These are phyloP conservation scores for Habropoda laboriosa DNA, from an alignment of 1,140 invertebrate species.

Conservation along the genomic window DNA sequence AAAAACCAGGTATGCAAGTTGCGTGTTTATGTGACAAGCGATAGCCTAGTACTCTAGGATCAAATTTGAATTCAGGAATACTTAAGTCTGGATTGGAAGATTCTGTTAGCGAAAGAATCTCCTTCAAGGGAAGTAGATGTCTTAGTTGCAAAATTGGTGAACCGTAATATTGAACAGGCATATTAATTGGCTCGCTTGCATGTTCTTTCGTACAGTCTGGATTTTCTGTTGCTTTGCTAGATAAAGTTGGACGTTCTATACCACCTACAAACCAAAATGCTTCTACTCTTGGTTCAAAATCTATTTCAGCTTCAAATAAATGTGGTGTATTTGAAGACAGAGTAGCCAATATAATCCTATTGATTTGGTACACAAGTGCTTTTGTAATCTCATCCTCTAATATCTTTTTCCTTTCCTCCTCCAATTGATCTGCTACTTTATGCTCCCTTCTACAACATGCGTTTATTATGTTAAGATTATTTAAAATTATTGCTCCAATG, in stretches of 20 bases:
- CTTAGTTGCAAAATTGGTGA: conserved; percentile 86
- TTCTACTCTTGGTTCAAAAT: conserved; percentile 89
- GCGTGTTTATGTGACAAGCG: conserved; percentile 82
- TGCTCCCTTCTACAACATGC: conserved; percentile 62
- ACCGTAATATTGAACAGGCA: conserved; percentile 86
- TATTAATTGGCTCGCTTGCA: conserved; percentile 83
- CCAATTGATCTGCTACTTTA: conserved; percentile 61
- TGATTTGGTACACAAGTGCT: conserved; percentile 85
- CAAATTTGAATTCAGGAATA: conserved; percentile 82
- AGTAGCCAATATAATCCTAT: conserved; percentile 85
- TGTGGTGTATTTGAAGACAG: conserved; percentile 83
- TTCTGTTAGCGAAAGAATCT: conserved; percentile 84
- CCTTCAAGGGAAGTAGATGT: conserved; percentile 84
- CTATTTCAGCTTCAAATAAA: conserved; percentile 85
- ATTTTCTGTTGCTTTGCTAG: conserved; percentile 74
- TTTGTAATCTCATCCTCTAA: conserved; percentile 71
- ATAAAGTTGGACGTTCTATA: conserved; percentile 82
- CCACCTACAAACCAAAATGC: conserved; percentile 91
- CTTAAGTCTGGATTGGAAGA: conserved; percentile 82
- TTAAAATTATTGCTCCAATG: too few relatives aligned
- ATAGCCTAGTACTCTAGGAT: conserved; percentile 84
- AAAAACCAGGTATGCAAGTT: conserved; percentile 90
- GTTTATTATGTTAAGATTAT: background rate
- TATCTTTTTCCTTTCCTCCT: background rate
- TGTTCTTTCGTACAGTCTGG: conserved; percentile 67